Base-by-base conservation (phyloP, 1,140 invertebrate genomes). In the Cyrtorhinus lividipennis region DNA sequence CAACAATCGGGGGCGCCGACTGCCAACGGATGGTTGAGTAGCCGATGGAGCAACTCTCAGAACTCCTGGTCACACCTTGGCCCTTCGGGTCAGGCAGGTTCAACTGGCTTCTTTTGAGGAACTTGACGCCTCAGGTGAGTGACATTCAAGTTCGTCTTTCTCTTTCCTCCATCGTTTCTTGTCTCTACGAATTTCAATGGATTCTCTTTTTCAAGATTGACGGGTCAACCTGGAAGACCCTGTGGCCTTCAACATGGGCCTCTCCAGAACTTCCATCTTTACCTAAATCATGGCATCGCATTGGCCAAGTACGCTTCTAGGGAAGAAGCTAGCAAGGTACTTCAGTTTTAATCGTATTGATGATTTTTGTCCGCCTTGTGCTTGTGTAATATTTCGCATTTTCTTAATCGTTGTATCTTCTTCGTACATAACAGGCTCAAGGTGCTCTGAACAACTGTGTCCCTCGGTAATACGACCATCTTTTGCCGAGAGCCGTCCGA, bases 191-290 rank as follows among this genome's bases (percentile, higher is more conserved):
- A n/a, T n/a, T n/a, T n/a, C n/a, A n/a, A n/a, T n/a, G n/a, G n/a
- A n/a, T n/a, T n/a, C n/a, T n/a, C n/a, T n/a, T n/a, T n/a, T 68
- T 77, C 20, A 73, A 96, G 85, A 95, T 96, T 77, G 95, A 98
- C 75, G 91, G 92, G 25, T 90, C 90, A 13, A 96, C 92, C 24
- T 77, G 97, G 72, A 91, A 93, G 75, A 95, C 93, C 24, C 78
- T 98, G 62, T 97, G 93, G n/a, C 76, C 81, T 92, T 78, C 94
- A 97, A 76, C 93, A 97, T 76, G 94, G 95, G 59, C 92, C 93
- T 8, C 81, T 97, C 67, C 83, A 86, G 71, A 90, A 85, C 76
- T 97, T 97, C 80, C 90, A 95, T 72, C 79, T 95, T 70, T 93
- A 92, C 75, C 80, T 95, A 69, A 91, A 90, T 76, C 89, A 93